Evolutionary conservation across 2,888 invertebrate genomes (phyloP).

Genomic region (Bedellia somnulentella): DNA sequence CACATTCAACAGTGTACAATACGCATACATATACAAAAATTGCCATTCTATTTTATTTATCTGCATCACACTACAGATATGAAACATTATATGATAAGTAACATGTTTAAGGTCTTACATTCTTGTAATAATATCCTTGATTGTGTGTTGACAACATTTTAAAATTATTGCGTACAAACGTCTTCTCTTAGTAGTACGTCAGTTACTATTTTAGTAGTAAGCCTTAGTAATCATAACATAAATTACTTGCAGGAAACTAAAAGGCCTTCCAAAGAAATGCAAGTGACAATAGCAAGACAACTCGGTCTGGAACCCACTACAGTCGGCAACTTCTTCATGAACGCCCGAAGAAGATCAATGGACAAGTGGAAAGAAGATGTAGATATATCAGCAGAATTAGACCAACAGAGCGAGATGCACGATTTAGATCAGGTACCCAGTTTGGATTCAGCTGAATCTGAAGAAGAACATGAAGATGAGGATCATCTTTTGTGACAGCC

Average conservation of each 20-base stretch:
- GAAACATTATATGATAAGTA: no score
- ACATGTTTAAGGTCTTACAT: no score
- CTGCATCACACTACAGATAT: no score
- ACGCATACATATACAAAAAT: no score
- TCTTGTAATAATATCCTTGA: no score
- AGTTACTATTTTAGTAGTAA: no score
- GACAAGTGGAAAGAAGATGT: constrained; percentile 98
- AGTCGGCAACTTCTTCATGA: constrained; percentile 99
- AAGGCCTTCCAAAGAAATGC: constrained; percentile 99
- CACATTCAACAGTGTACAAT: no score
- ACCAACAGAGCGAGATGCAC: constrained; percentile 53
- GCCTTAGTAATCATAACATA: no score
- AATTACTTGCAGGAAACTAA: constrained; percentile 90
- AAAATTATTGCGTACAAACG: no score
- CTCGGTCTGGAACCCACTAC: constrained; percentile 96
- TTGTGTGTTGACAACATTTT: no score
- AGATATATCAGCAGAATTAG: constrained; percentile 63
- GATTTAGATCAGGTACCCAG: constrained; percentile 48
- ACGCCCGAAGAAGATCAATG: constrained; percentile 95
- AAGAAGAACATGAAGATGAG: constrained; percentile 48
- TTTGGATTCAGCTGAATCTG: constrained; percentile 45
- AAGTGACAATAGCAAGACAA: constrained; percentile 97
- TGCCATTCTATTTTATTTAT: no score
- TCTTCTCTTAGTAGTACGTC: no score
- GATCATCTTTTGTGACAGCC: constrained; percentile 60